Evolutionary conservation across 2,888 invertebrate genomes (phyloP).

Genomic region (Lathronympha strigana): DNA sequence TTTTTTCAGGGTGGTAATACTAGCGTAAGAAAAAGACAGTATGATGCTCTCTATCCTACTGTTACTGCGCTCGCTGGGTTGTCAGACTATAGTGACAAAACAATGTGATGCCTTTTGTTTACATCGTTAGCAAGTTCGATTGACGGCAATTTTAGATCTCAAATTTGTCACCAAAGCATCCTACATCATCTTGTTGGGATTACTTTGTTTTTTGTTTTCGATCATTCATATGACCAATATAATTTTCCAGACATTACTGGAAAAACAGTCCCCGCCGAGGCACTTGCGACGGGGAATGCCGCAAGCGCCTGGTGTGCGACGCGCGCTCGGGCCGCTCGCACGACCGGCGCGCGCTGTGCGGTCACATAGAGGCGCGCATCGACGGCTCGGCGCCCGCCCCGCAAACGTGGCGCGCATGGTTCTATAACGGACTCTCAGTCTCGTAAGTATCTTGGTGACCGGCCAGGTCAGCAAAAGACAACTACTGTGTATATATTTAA

Average conservation of each 20-base stretch:
- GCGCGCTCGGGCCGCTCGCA: conserved; percentile 94
- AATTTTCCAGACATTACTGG: conserved; percentile 89
- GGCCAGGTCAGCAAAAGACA: neutral
- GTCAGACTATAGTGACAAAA: too few relatives aligned
- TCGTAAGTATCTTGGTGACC: conserved; percentile 89
- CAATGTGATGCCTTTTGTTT: too few relatives aligned
- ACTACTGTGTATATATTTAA: neutral
- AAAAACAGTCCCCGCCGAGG: conserved; percentile 94
- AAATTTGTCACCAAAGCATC: too few relatives aligned
- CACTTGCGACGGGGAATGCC: conserved; percentile 92
- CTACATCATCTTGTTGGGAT: too few relatives aligned
- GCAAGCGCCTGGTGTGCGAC: conserved; percentile 93
- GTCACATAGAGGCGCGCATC: conserved; percentile 92
- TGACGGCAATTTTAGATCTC: too few relatives aligned
- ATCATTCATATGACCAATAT: neutral
- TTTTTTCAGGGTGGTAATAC: too few relatives aligned
- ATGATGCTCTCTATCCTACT: too few relatives aligned
- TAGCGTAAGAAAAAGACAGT: too few relatives aligned
- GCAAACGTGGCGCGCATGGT: conserved; percentile 93
- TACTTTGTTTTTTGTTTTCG: neutral
- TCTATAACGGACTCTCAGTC: conserved; percentile 93
- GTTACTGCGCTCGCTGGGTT: too few relatives aligned
- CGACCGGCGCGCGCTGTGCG: conserved; percentile 92
- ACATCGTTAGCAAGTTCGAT: too few relatives aligned
- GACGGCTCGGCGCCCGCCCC: conserved; percentile 87